Evolutionary conservation across 2,113 vertebrate genomes (phyloP).

Genomic region (Pteruthius melanotis): DNA sequence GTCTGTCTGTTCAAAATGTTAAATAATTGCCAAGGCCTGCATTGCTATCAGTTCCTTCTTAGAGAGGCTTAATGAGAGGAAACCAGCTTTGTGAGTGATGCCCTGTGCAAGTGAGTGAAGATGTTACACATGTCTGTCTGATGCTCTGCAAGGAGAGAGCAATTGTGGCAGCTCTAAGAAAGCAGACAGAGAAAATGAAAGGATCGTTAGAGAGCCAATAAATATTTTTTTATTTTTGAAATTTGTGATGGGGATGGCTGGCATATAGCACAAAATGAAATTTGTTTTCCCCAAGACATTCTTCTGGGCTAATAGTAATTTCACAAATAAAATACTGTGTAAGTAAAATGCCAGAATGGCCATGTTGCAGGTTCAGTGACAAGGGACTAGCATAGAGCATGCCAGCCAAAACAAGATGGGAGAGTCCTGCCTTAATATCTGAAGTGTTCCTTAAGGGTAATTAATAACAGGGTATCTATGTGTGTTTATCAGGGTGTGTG

Average conservation of each 20-base stretch:
- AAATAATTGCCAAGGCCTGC: conserved; percentile 31
- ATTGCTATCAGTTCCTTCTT: neutral
- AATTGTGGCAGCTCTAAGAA: neutral
- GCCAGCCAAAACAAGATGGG: neutral
- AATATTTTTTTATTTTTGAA: neutral
- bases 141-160: neutral
- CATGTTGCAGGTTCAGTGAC: neutral
- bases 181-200: neutral
- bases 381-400: neutral
- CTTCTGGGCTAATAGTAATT: neutral
- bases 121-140: neutral
- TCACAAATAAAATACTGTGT: neutral
- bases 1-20: conserved; percentile 1
- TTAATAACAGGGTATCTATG: neutral
- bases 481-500: neutral
- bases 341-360: neutral
- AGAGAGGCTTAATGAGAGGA: neutral
- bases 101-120: neutral
- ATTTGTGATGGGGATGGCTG: neutral
- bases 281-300: neutral
- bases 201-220: neutral
- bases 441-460: neutral
- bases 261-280: neutral
- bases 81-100: neutral
- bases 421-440: neutral